Evolutionary conservation across 1,140 invertebrate genomes (phyloP), one percentile per base, ranked within the genome.

Genomic region (Cephus cinctus): DNA sequence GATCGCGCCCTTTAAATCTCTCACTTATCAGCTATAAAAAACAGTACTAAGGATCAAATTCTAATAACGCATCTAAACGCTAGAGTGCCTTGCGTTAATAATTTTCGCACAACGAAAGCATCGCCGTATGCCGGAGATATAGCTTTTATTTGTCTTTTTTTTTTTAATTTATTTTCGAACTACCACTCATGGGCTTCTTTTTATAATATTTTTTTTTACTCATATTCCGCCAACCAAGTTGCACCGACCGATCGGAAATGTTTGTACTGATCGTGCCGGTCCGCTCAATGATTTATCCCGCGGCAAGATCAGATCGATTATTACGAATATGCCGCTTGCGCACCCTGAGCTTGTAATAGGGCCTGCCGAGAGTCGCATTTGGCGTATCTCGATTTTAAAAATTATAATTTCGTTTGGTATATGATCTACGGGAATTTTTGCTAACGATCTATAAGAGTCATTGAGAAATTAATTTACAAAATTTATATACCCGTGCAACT

Each of bases 311-410:
- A 11, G 22, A 27, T 18, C 18, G 16, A 4, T 22, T 8, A 40
- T 21, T n/a, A n/a, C n/a, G 12, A 57, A 70, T 73, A 73, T 73
- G 67, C 67, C 57, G 55, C 47, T 31, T 56, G 45, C 55, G 61
- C 15, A 69, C 66, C 52, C 60, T 65, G 52, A 59, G 61, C 51
- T 60, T 57, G 59, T 58, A 11, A 30, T 73, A 73, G 70, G 70
- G 69, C 69, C 67, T 54, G 56, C 61, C 55, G 43, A 68, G 58
- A 57, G 70, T 69, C 59, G 54, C 54, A 61, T 54, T 64, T 36
- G 64, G 64, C 63, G 60, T 70, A 71, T 62, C 56, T 25, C n/a
- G 19, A 21, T 38, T 42, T 5, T 27, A n/a, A 39, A 5, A 14
- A 14, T 42, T 4, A 31, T 14, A 46, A 42, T 15, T 21, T 14